A percentile compares a stretch with the other conserved stretches of the same genome.
Conservation (phyloP, 2,113 vertebrate genomes). For the Oceanites oceanicus region DNA sequence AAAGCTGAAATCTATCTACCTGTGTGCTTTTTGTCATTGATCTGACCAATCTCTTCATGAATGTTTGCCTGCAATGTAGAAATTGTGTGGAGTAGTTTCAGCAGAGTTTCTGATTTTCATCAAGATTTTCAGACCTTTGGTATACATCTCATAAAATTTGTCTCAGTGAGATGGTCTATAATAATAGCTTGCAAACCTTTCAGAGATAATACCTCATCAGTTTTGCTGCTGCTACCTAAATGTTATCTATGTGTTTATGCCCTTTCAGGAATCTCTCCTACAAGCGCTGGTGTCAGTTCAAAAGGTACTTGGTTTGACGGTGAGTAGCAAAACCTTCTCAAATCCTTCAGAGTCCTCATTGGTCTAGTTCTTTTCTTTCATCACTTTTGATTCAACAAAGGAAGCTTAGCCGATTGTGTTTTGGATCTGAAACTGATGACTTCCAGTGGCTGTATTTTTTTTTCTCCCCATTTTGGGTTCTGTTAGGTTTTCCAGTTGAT, state of each 20-base stretch:
- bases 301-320: background rate
- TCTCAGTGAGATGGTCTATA: background rate
- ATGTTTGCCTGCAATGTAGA: fast-evolving
- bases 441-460: background rate
- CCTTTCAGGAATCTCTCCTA: background rate
- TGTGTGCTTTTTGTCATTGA: background rate
- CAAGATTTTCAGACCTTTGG: background rate
- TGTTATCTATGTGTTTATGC: background rate
- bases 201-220: background rate
- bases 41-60: background rate
- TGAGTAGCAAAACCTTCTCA: background rate
- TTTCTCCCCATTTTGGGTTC: background rate
- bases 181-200: background rate
- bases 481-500: background rate
- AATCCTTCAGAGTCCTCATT: background rate
- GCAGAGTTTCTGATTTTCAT: background rate
- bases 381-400: background rate
- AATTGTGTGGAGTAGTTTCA: background rate
- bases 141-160: background rate
- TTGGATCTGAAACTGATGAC: background rate
- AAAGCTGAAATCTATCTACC: background rate
- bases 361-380: background rate
- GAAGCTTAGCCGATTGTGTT: background rate
- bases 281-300: background rate
- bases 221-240: background rate